phyloP scores from a whole-genome alignment of 2,888 invertebrate genomes.

The Eurytoma adleriae region DNA sequence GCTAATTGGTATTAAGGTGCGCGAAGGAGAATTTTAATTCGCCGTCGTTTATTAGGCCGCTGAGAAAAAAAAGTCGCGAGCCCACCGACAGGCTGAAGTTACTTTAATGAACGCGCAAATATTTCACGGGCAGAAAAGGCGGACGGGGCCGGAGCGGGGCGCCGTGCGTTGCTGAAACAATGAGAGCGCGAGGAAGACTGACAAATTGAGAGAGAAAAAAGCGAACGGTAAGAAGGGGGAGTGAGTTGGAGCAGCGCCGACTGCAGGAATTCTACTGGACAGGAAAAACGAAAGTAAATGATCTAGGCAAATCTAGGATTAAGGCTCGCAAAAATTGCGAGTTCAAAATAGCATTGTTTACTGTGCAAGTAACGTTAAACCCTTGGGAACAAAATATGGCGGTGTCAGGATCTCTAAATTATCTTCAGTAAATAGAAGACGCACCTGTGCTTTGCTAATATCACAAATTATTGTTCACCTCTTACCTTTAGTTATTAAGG shows the following conservation, averaged over 20 bases:
- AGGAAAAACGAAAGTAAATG: not conserved
- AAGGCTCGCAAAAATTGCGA: too few relatives aligned
- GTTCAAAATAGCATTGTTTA: too few relatives aligned
- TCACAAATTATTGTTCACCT: too few relatives aligned
- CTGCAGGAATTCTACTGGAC: not conserved
- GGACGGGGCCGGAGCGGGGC: not conserved
- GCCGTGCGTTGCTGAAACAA: slow-evolving; percentile 16
- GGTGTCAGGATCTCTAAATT: too few relatives aligned
- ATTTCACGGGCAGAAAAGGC: slow-evolving; percentile 38
- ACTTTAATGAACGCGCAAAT: slow-evolving; percentile 12
- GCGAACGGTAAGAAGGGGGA: slow-evolving; percentile 1
- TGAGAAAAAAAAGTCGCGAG: not conserved
- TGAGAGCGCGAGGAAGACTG: slow-evolving; percentile 36
- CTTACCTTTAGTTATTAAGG: too few relatives aligned
- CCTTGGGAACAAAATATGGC: too few relatives aligned
- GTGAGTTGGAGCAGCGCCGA: not conserved
- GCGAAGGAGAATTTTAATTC: slow-evolving; percentile 34
- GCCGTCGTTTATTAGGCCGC: slow-evolving; percentile 22
- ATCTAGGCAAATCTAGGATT: not conserved
- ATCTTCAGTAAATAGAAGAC: too few relatives aligned
- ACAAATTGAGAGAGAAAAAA: slow-evolving; percentile 50
- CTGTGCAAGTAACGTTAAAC: too few relatives aligned
- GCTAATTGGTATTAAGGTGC: too few relatives aligned
- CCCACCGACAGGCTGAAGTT: not conserved
- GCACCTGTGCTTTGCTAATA: too few relatives aligned